Conservation (phyloP, 1,140 invertebrate genomes). For the Drosophila busckii region DNA sequence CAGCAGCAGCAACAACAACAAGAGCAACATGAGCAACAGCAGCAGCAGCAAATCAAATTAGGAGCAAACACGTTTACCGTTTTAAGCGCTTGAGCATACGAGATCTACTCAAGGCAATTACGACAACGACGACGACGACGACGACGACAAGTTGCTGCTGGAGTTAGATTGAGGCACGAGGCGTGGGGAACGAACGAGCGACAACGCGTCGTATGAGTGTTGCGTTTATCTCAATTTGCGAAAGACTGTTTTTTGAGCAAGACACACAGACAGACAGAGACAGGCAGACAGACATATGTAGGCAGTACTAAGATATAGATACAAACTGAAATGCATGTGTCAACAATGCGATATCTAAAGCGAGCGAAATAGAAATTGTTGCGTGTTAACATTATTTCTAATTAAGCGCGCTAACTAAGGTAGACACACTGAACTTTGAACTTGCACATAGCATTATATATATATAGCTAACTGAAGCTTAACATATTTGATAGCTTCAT, state of each 20-base stretch:
- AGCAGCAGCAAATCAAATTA: conserved; percentile 55
- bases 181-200: background rate
- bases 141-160: too few species aligned
- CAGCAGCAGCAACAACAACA: conserved; percentile 12
- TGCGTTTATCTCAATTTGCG: conserved; percentile 57
- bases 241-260: conserved; percentile 39
- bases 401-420: conserved; percentile 36
- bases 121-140: conserved; percentile 27
- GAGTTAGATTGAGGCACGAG: background rate
- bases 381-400: conserved; percentile 62
- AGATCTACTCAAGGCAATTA: conserved; percentile 40
- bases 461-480: background rate
- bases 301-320: conserved; percentile 20
- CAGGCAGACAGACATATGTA: conserved; percentile 43
- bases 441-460: background rate
- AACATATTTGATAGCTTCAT: background rate
- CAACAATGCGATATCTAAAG: conserved; percentile 14
- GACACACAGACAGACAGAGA: too few species aligned
- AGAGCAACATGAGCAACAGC: conserved; percentile 24
- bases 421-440: background rate
- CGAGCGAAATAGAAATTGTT: conserved; percentile 29
- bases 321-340: conserved; percentile 16
- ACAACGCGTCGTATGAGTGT: conserved; percentile 28
- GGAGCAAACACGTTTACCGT: conserved; percentile 62
- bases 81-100: conserved; percentile 19